A percentile compares a stretch with the other conserved stretches of the same genome.
Conservation (phyloP, 2,888 invertebrate genomes). For the Netelia melanura region DNA sequence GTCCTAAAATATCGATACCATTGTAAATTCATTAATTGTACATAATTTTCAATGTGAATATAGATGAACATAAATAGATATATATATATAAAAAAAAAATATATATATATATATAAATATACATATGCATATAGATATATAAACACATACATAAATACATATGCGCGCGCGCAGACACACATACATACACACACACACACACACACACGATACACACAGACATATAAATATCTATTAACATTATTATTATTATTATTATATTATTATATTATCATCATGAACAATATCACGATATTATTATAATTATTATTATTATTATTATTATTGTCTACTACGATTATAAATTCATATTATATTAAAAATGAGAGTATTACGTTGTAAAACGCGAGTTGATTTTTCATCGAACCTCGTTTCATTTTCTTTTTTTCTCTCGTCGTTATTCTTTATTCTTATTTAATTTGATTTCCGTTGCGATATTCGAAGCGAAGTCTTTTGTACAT, state of each 20-base stretch:
- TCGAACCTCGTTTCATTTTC: slow-evolving; percentile 53
- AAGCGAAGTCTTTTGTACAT: neutral
- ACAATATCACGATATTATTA: slow-evolving; percentile 72
- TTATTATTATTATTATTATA: slow-evolving; percentile 67
- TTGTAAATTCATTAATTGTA: slow-evolving; percentile 84
- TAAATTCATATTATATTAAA: slow-evolving; percentile 84
- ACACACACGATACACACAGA: slow-evolving; percentile 8
- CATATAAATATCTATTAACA: slow-evolving; percentile 66
- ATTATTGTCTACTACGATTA: slow-evolving; percentile 84
- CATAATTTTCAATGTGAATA: slow-evolving; percentile 84
- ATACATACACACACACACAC: too few species aligned
- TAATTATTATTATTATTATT: slow-evolving; percentile 74
- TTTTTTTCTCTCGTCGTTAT: slow-evolving; percentile 2
- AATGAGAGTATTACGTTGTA: slow-evolving; percentile 83
- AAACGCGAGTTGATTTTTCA: slow-evolving; percentile 64
- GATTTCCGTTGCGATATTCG: too few species aligned
- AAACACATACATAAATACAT: slow-evolving; percentile 41
- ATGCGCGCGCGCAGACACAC: too few species aligned
- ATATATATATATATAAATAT: slow-evolving; percentile 46
- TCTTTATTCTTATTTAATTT: neutral
- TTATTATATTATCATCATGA: slow-evolving; percentile 67
- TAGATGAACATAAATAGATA: slow-evolving; percentile 78
- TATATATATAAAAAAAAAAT: slow-evolving; percentile 46
- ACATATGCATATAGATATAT: slow-evolving; percentile 40
- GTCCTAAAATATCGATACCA: slow-evolving; percentile 77